A percentile compares a stretch with the other conserved stretches of the same genome.
phyloP scores from a whole-genome alignment of 2,113 vertebrate genomes.

The Oryzias curvinotus region DNA sequence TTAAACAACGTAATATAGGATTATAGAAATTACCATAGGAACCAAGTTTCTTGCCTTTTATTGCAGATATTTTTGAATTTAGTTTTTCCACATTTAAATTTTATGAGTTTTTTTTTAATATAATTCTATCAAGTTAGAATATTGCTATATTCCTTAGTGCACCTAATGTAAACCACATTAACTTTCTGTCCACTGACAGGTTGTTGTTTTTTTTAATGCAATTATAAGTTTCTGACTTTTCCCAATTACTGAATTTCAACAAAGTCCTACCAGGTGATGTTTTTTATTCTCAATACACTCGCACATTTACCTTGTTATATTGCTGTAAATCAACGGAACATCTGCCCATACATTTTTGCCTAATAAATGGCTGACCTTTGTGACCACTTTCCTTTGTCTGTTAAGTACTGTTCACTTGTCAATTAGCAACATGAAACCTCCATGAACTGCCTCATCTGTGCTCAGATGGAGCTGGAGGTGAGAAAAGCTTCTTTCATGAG shows the following conservation, averaged over 20 bases:
- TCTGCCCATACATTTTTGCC: conserved; percentile 41
- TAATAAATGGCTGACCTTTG: conserved; percentile 42
- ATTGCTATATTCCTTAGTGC: too few species aligned
- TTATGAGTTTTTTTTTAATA: too few species aligned
- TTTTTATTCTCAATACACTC: not conserved
- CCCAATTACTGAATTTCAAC: conserved; percentile 5
- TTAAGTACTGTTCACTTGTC: conserved; percentile 64
- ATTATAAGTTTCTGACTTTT: conserved; percentile 20
- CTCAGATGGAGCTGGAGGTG: conserved; percentile 54
- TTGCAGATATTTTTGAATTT: too few species aligned
- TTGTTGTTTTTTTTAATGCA: conserved; percentile 7
- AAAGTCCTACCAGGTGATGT: not conserved
- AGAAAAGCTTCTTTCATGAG: conserved; percentile 51
- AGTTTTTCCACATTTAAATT: too few species aligned
- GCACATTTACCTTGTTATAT: not conserved
- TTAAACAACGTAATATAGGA: too few species aligned
- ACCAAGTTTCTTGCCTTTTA: too few species aligned
- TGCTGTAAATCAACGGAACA: conserved; percentile 25
- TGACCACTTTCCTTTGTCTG: conserved; percentile 51
- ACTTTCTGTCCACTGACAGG: not conserved
- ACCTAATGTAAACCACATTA: too few species aligned
- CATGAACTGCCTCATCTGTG: conserved; percentile 36
- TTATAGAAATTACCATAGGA: too few species aligned
- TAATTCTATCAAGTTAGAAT: too few species aligned
- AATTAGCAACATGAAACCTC: conserved; percentile 60